These are phyloP conservation scores for Cossypha niveicapilla DNA, from an alignment of 2,797 vertebrate species.

Conservation along the genomic window DNA sequence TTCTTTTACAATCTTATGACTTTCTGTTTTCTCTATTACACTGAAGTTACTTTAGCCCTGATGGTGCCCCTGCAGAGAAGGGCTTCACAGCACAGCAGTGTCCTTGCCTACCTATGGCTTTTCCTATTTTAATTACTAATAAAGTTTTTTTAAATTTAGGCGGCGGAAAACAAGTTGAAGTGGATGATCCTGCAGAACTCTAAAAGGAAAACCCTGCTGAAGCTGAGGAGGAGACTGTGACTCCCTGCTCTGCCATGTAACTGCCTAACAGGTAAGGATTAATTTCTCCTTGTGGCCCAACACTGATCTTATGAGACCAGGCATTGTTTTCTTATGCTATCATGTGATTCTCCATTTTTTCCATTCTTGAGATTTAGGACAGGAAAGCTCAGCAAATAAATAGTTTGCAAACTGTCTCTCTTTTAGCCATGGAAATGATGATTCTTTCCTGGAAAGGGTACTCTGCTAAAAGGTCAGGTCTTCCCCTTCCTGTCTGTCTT, in stretches of 20 bases:
- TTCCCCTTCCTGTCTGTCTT: constrained; percentile 46
- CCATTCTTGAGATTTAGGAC: background rate
- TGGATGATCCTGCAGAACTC: background rate
- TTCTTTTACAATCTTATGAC: background rate
- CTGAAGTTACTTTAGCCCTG: background rate
- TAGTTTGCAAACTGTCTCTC: background rate
- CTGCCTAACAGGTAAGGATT: background rate
- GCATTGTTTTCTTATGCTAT: background rate
- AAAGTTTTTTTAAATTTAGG: background rate
- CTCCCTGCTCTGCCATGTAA: background rate
- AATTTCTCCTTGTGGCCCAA: background rate
- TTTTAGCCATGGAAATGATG: constrained; percentile 32
- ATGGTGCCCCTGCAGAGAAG: background rate
- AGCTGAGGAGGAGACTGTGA: background rate
- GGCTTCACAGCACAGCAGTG: background rate
- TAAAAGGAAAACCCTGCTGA: background rate
- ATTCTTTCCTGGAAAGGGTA: constrained; percentile 19
- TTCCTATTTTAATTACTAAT: background rate
- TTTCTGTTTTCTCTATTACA: background rate
- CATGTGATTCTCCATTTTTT: background rate
- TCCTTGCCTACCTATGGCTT: background rate
- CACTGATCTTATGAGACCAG: background rate
- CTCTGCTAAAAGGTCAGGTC: constrained; percentile 15
- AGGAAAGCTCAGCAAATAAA: constrained; percentile 36
- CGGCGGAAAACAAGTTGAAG: background rate